Evolutionary conservation across 2,888 invertebrate species (phyloP).

Genomic region (Monochamus alternatus): DNA sequence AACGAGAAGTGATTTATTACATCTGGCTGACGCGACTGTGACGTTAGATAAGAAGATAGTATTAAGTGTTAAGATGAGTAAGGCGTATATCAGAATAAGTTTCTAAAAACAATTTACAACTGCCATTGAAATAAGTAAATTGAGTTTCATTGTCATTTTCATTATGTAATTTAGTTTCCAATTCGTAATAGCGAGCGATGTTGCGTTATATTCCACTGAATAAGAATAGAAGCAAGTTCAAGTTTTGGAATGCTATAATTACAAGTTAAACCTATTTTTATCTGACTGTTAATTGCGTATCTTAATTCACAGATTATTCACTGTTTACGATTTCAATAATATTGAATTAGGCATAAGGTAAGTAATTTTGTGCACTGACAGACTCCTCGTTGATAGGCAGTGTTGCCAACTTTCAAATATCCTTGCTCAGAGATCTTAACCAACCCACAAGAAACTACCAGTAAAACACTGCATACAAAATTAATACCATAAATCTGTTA

Average conservation of each 20-base stretch:
- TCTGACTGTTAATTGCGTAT: too few relatives aligned
- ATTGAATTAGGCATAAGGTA: too few relatives aligned
- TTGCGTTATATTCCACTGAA: constrained; percentile 18
- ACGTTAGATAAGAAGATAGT: constrained; percentile 22
- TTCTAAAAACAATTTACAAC: constrained; percentile 32
- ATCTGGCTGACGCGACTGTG: constrained; percentile 16
- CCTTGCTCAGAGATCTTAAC: too few relatives aligned
- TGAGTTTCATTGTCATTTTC: constrained; percentile 41
- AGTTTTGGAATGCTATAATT: not conserved
- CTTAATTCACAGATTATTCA: too few relatives aligned
- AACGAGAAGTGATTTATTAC: constrained; percentile 27
- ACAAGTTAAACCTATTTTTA: too few relatives aligned
- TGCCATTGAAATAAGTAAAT: constrained; percentile 36
- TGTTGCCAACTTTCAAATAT: too few relatives aligned
- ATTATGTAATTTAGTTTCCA: constrained; percentile 38
- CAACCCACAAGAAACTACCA: too few relatives aligned
- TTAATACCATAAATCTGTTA: too few relatives aligned
- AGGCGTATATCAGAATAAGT: constrained; percentile 13
- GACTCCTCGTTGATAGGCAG: too few relatives aligned
- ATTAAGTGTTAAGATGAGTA: constrained; percentile 12
- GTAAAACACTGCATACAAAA: too few relatives aligned
- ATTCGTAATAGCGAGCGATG: constrained; percentile 28
- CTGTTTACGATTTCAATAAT: too few relatives aligned
- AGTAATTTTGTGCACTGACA: too few relatives aligned
- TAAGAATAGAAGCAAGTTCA: not conserved